Evolutionary conservation across 2,797 vertebrate genomes (phyloP), one percentile per base, ranked within the genome.

Genomic region (Helostoma temminkii): DNA sequence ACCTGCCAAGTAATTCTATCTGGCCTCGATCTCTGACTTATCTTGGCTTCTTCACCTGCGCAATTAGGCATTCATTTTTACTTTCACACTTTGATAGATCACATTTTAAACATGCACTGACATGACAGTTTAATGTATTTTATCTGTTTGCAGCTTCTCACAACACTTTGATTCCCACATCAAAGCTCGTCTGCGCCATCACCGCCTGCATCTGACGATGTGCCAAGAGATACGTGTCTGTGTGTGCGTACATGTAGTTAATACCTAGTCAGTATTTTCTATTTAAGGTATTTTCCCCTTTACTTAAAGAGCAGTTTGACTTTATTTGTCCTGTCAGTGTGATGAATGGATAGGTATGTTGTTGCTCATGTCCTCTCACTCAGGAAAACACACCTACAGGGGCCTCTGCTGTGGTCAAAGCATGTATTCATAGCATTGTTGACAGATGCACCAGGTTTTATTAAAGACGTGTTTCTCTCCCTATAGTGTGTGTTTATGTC

Each of bases 361-460:
- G 78, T 87, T 73, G 76, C 78, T 88, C 82, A 85, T 71, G 84
- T 87, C 54, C 24, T 14, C 55, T 46, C 48, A 49, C 37, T 52
- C 30, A 47, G 48, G 70, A 53, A 45, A 52, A 16, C 65, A 53
- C 69, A 59, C 72, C 43, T 60, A 47, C 19, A 45, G 34, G 59
- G 50, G 52, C 54, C 43, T 64, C 53, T 76, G 77, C 77, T 70
- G 71, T 64, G 69, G 61, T 42, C 64, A 71, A 74, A 64, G 26
- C 45, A 32, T 70, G 74, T 64, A 45, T 79, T 81, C 68, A 81
- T 25, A 50, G 69, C 43, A 3, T 62, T 71, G 73, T 57, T 82
- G 83, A 87, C 71, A 88, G 86, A 88, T 65, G 64, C 73, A 63
- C 66, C 46, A n/a, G 55, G 22, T 54, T 34, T 89, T 71, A 86